Evolutionary conservation across 2,113 vertebrate genomes (phyloP).

Genomic region (Salminus brasiliensis): DNA sequence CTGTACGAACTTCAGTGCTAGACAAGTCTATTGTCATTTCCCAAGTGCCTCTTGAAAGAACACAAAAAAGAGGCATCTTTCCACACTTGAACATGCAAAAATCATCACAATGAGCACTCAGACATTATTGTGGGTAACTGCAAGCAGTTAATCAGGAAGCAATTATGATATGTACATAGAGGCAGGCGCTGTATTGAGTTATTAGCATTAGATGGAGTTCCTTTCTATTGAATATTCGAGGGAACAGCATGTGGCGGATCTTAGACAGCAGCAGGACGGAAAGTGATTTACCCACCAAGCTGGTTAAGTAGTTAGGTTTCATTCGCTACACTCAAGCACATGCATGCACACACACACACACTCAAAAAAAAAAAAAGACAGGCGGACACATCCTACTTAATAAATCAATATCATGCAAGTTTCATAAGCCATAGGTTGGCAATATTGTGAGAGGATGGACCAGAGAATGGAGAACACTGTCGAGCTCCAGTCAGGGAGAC

Average conservation of each 20-base stretch:
- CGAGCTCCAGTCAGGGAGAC: not conserved
- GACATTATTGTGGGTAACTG: not conserved
- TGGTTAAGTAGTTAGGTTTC: not conserved
- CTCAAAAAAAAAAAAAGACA: not conserved
- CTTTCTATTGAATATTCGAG: not conserved
- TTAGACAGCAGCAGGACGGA: not conserved
- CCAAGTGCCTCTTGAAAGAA: not conserved
- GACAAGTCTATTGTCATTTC: not conserved
- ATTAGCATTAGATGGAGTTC: conserved; percentile 14
- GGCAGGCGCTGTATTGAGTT: not conserved
- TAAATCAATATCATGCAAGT: not conserved
- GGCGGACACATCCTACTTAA: not conserved
- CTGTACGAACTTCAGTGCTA: not conserved
- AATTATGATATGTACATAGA: conserved; percentile 2
- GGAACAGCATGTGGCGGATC: not conserved
- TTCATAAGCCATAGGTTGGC: not conserved
- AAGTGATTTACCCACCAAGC: not conserved
- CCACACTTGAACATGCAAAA: not conserved
- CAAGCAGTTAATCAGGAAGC: not conserved
- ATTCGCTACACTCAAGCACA: not conserved
- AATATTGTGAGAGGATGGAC: not conserved
- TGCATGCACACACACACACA: not conserved
- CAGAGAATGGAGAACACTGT: not conserved
- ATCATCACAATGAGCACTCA: not conserved
- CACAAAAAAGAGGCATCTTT: not conserved